phyloP scores from a whole-genome alignment of 2,113 vertebrate genomes.

The Eubucco bourcierii region DNA sequence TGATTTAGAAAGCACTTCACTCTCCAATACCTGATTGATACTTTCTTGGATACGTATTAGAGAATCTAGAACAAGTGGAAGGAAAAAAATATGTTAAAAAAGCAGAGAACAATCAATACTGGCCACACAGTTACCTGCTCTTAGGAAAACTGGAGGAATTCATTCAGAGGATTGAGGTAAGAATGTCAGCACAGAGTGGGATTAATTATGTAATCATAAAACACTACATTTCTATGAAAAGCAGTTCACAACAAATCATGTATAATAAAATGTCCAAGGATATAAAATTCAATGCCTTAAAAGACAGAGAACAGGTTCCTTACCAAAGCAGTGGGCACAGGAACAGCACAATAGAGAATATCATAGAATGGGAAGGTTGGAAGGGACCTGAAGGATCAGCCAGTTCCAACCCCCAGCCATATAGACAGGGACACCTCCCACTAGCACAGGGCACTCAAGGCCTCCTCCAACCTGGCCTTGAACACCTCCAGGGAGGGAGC shows the following conservation, averaged over 20 bases:
- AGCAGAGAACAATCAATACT: background rate
- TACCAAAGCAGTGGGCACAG: background rate
- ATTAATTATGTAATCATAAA: background rate
- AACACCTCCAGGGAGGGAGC: no score
- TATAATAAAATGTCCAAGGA: background rate
- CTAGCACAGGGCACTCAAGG: no score
- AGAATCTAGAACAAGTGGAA: slow-evolving; percentile 81
- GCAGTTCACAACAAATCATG: background rate
- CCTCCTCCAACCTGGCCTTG: no score
- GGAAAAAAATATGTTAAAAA: background rate
- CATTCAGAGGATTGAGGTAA: background rate
- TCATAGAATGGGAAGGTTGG: no score
- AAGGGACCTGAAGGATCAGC: no score
- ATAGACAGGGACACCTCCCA: no score
- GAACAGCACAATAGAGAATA: background rate
- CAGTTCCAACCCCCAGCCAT: no score
- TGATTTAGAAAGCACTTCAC: slow-evolving; percentile 71
- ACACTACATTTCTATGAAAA: background rate
- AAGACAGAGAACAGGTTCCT: background rate
- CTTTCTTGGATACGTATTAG: slow-evolving; percentile 85
- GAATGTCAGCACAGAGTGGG: background rate
- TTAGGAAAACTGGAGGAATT: background rate
- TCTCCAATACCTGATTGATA: slow-evolving; percentile 76
- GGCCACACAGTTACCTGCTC: background rate
- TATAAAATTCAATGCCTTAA: background rate